These are phyloP conservation scores for Periophthalmus modestus DNA, from an alignment of 2,113 vertebrate genomes.

Conservation along the genomic window DNA sequence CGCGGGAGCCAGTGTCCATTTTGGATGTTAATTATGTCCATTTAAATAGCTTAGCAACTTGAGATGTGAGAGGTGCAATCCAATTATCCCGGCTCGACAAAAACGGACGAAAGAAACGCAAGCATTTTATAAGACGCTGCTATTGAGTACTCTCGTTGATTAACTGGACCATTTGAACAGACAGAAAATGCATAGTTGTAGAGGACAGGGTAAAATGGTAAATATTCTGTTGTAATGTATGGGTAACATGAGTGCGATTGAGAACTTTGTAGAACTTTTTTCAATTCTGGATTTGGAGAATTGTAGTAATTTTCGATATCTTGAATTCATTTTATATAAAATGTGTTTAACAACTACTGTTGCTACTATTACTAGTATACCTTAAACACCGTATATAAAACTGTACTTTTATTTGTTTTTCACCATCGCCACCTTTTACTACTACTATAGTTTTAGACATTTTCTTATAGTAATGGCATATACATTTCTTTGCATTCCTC, in stretches of 20 bases:
- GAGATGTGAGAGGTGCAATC: conserved; percentile 69
- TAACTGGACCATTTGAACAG: background rate
- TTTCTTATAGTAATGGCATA: no score
- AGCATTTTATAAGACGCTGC: conserved; percentile 34
- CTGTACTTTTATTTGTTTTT: no score
- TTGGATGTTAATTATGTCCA: conserved; percentile 73
- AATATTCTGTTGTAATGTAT: background rate
- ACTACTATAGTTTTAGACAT: background rate
- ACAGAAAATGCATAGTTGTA: background rate
- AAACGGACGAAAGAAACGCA: conserved; percentile 30
- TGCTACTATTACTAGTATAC: no score
- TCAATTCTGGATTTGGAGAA: background rate
- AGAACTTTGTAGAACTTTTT: no score
- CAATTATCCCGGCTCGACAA: conserved; percentile 62
- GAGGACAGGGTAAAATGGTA: background rate
- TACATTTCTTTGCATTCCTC: no score
- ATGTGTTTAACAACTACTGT: no score
- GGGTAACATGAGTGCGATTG: background rate
- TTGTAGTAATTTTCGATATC: no score
- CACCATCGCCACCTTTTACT: background rate
- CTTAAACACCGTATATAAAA: no score
- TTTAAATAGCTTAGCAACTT: conserved; percentile 72
- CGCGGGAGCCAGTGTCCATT: conserved; percentile 49
- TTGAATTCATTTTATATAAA: no score
- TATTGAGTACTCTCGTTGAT: conserved; percentile 9